Base-by-base conservation (phyloP, 2,888 invertebrate species). In the Reticulitermes lucifugus region DNA sequence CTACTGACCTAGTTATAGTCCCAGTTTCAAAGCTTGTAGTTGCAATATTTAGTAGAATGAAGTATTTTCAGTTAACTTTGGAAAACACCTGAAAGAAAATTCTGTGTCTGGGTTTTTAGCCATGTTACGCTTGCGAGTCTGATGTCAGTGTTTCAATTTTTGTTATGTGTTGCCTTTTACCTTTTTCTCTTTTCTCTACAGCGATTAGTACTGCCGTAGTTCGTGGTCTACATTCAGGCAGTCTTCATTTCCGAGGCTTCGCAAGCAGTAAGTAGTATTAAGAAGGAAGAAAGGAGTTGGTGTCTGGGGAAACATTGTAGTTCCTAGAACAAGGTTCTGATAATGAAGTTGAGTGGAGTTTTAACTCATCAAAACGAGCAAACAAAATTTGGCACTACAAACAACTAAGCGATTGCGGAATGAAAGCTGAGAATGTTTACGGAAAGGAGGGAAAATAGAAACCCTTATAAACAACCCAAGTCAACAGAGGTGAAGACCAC, bases 361-460 rank as follows among this genome's bases (percentile, higher is more conserved):
- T 75, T 75, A 75, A 75, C 18, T 43, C 75, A 21, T 43, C 75
- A 43, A 21, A 75, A 43, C 29, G 71, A 71, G 71, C 71, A 71
- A 4, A 75, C 51, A 51, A 9, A 18, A 25, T 73, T 73, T 73
- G 73, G 73, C 25, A 18, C 29, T 29, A 35, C 2, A 43, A 21
- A 43, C 46, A 75, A 43, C 75, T 21, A 21, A 75, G 75, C 43
- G 75, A 75, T 75, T 75, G 5, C 21, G 60, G 60, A 65, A 65
- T 65, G 35, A 65, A 65, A 9, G 22, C 18, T 35, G 9, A 22
- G 35, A 65, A 79, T 22, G 55, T 59, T 14, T 43, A 6, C 7
- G 65, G 41, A 81, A 65, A 12, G 22, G 29, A 81, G 35, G 35
- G 4, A 35, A 35, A 35, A 35, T 35, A 35, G 35, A 4, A 35